Evolutionary conservation across 2,113 vertebrate genomes (phyloP).

Genomic region (Pampusana beccarii): DNA sequence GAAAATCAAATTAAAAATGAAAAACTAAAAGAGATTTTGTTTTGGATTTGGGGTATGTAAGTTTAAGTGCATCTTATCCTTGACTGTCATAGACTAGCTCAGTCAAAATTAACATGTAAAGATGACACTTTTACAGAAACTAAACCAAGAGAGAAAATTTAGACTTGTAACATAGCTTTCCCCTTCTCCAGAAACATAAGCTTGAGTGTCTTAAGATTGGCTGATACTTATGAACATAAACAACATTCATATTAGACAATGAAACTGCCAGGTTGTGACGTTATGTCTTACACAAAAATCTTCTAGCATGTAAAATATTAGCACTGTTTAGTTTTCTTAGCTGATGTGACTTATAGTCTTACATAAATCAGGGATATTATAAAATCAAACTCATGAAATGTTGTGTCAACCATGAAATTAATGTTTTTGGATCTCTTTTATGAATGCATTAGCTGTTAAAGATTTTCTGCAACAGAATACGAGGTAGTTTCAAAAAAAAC

Average conservation of each 20-base stretch:
- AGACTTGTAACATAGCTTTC: background rate
- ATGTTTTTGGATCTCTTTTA: conserved; percentile 30
- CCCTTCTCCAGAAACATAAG: background rate
- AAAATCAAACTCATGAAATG: conserved; percentile 43
- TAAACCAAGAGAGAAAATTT: background rate
- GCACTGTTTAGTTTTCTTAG: conserved; percentile 45
- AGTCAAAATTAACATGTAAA: background rate
- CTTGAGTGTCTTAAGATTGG: background rate
- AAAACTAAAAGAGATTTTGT: background rate
- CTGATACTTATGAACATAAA: background rate
- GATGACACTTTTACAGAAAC: background rate
- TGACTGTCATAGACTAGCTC: background rate
- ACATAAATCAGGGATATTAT: background rate
- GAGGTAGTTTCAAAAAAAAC: background rate
- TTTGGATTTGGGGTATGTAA: background rate
- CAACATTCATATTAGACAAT: background rate
- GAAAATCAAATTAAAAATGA: background rate
- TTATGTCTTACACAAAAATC: background rate
- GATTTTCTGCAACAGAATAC: conserved; percentile 11
- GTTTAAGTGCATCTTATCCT: background rate
- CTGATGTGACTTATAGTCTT: background rate
- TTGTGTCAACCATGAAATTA: conserved; percentile 44
- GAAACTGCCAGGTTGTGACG: background rate
- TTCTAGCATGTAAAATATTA: conserved; percentile 17
- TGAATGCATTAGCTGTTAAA: conserved; percentile 40